phyloP scores from a whole-genome alignment of 1,140 invertebrate genomes.

The Caenorhabditis latens region DNA sequence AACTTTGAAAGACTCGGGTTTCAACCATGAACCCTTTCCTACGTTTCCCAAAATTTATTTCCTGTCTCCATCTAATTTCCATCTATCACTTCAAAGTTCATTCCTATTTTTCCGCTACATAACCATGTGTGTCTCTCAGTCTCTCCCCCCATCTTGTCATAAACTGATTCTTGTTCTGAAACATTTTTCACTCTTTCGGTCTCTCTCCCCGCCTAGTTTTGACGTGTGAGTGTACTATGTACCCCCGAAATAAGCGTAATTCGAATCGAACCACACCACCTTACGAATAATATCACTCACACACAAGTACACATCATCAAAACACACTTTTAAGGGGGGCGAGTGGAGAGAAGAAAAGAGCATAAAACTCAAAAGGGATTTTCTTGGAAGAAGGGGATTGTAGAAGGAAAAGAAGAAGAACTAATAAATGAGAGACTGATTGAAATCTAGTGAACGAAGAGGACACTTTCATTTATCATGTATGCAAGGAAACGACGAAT shows the following conservation, averaged over 20 bases:
- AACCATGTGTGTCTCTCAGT: not conserved
- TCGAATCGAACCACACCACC: not conserved
- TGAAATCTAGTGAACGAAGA: not conserved
- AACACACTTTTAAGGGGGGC: not conserved
- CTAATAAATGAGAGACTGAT: constrained; percentile 12
- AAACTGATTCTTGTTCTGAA: constrained; percentile 43
- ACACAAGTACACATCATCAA: constrained; percentile 4
- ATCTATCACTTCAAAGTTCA: too few species aligned
- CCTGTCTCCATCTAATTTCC: too few species aligned
- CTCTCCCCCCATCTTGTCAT: not conserved
- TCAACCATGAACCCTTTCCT: too few species aligned
- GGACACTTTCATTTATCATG: constrained; percentile 4
- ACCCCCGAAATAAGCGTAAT: not conserved
- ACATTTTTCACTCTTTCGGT: not conserved
- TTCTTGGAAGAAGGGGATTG: not conserved
- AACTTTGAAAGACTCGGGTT: too few species aligned
- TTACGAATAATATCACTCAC: not conserved
- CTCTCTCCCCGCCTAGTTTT: not conserved
- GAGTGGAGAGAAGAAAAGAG: not conserved
- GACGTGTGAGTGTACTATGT: constrained; percentile 17
- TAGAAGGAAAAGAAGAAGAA: not conserved
- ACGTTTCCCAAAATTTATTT: too few species aligned
- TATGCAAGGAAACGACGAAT: not conserved
- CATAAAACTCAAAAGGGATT: not conserved
- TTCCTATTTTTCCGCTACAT: not conserved